These are phyloP conservation scores for Tauraco erythrolophus DNA, from an alignment of 2,113 vertebrate species.

Conservation along the genomic window DNA sequence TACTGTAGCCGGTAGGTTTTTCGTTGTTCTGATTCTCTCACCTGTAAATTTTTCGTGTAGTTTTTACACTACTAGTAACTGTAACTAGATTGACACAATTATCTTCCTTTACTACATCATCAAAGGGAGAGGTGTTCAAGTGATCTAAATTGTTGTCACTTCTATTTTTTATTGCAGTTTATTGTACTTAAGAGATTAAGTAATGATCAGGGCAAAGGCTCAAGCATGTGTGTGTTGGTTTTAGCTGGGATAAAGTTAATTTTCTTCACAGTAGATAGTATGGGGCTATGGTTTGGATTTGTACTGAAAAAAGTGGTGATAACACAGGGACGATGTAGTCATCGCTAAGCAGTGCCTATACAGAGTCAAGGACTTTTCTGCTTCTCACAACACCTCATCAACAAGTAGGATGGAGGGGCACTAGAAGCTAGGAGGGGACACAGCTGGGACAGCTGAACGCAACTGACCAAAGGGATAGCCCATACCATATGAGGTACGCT, in stretches of 20 bases:
- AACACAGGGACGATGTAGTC: accelerated
- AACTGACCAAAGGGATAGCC: too few relatives aligned
- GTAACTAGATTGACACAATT: not conserved
- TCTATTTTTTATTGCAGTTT: not conserved
- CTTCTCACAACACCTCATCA: not conserved
- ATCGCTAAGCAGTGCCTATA: not conserved
- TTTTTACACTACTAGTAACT: not conserved
- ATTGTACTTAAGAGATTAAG: not conserved
- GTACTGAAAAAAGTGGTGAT: not conserved
- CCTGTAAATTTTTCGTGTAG: not conserved
- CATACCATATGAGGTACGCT: too few relatives aligned
- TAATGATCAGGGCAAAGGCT: not conserved
- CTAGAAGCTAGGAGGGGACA: not conserved
- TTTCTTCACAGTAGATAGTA: not conserved
- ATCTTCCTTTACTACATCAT: not conserved
- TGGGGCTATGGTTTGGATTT: not conserved
- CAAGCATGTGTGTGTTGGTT: not conserved
- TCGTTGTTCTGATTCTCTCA: not conserved
- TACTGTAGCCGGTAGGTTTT: not conserved
- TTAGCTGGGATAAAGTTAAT: not conserved
- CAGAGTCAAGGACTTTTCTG: not conserved
- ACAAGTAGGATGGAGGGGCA: accelerated
- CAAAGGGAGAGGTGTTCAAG: not conserved
- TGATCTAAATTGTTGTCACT: not conserved
- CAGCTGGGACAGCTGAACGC: accelerated